Percentiles rank a stretch among this genome's conserved stretches.
phyloP scores from a whole-genome alignment of 2,888 invertebrate species.

The Microchrysa polita region DNA sequence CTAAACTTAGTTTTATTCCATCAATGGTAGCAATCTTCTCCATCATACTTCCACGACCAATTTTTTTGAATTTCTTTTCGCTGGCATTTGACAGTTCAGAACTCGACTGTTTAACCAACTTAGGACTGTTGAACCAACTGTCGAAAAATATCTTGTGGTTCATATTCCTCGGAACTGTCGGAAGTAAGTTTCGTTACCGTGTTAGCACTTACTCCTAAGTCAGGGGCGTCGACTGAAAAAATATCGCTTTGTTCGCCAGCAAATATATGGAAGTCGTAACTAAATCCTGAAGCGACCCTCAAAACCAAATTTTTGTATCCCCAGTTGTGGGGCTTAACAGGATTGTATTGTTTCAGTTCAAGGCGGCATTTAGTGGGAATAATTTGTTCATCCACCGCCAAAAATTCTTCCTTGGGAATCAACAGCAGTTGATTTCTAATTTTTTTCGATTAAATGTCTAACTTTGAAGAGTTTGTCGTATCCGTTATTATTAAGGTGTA shows the following conservation, averaged over 20 bases:
- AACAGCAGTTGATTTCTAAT: constrained; percentile 34
- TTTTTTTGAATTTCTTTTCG: constrained; percentile 49
- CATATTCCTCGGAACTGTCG: constrained; percentile 53
- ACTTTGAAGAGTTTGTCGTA: constrained; percentile 55
- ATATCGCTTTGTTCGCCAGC: constrained; percentile 54
- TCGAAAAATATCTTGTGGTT: constrained; percentile 57
- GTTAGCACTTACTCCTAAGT: constrained; percentile 54
- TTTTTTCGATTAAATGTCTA: constrained; percentile 37
- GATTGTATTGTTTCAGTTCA: constrained; percentile 57
- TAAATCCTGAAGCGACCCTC: constrained; percentile 59
- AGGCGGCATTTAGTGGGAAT: constrained; percentile 56
- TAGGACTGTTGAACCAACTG: constrained; percentile 55
- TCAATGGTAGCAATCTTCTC: constrained; percentile 48
- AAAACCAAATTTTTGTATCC: constrained; percentile 58
- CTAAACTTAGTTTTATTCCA: constrained; percentile 46
- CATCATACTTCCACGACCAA: constrained; percentile 35
- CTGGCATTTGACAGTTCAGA: constrained; percentile 38
- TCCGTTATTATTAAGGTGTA: constrained; percentile 50
- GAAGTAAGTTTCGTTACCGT: constrained; percentile 53
- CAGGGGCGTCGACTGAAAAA: constrained; percentile 53
- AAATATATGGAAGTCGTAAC: constrained; percentile 59
- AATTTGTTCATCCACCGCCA: constrained; percentile 58
- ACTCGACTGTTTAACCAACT: constrained; percentile 44
- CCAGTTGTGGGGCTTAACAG: constrained; percentile 59
- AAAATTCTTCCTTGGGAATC: constrained; percentile 53